Base-by-base conservation (phyloP, 2,113 vertebrate genomes). In the Toxotes chatareus region DNA sequence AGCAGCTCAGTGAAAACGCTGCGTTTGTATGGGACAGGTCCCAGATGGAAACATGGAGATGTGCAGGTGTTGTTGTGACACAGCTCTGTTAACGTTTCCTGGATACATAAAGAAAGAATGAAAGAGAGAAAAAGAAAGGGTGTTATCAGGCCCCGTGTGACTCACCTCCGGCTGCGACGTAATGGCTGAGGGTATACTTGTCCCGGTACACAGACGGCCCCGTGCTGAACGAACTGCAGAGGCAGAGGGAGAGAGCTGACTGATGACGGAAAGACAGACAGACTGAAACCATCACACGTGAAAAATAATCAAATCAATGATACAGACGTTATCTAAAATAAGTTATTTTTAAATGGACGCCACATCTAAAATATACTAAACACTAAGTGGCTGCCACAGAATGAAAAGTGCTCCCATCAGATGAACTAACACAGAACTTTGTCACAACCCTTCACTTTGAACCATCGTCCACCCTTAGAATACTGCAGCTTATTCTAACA, bases 121-220 rank as follows among this genome's bases (percentile, higher is more conserved):
- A 31, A 60, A 19, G 10, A 32, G 3, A 34, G 38, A 63, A 4
- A 23, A 59, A 23, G 16, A 53, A 10, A 11, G 23, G 0, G 36
- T 27, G 4, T 63, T n/a, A 17, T 8, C 0, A 12, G 42, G 13
- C 9, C 17, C 19, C 0, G 7, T 3, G 46, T 62, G 23, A 83
- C 96, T 96, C 91, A 98, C 97, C 97, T 94, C 97, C 97, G 36
- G 97, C 97, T 21, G 93, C 91, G 31, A 91, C 94, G 27, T 95
- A 98, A 51, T 98, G 93, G 62, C 95, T 86, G 47, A 97, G 4
- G 61, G 92, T 49, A 44, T 92, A 93, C 90, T 96, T 95, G 89
- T 97, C 90, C 16, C 93, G 91, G 93, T 98, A 98, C 2, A 93
- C 95, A 17, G 94, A 95, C 80, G 98, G 87, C 0, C 96, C 93